phyloP scores from a whole-genome alignment of 2,888 invertebrate genomes.

The Cylloceria caligata region DNA sequence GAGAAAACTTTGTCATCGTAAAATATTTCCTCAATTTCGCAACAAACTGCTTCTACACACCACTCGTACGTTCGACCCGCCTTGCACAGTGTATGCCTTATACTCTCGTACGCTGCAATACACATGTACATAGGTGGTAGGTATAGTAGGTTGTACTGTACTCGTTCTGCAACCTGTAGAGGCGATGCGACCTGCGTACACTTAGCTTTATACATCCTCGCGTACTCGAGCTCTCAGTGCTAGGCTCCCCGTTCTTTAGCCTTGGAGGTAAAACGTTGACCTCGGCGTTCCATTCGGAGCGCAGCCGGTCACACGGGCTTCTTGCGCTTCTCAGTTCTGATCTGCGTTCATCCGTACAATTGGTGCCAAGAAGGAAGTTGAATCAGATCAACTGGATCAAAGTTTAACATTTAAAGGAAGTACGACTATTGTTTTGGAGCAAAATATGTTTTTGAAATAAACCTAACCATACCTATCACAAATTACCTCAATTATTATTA shows the following conservation, averaged over 20 bases:
- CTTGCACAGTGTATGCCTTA: too few relatives aligned
- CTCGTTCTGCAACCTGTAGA: slow-evolving; percentile 20
- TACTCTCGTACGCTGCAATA: too few relatives aligned
- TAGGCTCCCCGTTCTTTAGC: slow-evolving; percentile 76
- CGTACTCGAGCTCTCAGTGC: slow-evolving; percentile 22
- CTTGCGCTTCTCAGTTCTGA: slow-evolving; percentile 26
- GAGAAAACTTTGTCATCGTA: neutral
- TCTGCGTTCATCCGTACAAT: slow-evolving; percentile 16
- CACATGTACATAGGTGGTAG: neutral
- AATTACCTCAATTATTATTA: too few relatives aligned
- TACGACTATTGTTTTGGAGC: too few relatives aligned
- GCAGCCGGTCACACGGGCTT: slow-evolving; percentile 79
- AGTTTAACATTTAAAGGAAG: neutral
- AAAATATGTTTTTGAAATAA: too few relatives aligned
- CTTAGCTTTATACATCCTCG: slow-evolving; percentile 24
- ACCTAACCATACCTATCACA: too few relatives aligned
- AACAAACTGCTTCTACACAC: too few relatives aligned
- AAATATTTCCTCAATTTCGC: neutral
- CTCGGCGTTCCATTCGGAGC: slow-evolving; percentile 80
- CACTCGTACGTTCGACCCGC: too few relatives aligned
- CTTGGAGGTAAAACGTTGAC: slow-evolving; percentile 82
- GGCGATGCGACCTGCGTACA: slow-evolving; percentile 28
- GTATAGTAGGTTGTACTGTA: slow-evolving; percentile 24
- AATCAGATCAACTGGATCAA: neutral
- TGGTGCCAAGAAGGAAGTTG: neutral